Evolutionary conservation across 2,888 invertebrate genomes (phyloP).

Genomic region (Elysia crispata): DNA sequence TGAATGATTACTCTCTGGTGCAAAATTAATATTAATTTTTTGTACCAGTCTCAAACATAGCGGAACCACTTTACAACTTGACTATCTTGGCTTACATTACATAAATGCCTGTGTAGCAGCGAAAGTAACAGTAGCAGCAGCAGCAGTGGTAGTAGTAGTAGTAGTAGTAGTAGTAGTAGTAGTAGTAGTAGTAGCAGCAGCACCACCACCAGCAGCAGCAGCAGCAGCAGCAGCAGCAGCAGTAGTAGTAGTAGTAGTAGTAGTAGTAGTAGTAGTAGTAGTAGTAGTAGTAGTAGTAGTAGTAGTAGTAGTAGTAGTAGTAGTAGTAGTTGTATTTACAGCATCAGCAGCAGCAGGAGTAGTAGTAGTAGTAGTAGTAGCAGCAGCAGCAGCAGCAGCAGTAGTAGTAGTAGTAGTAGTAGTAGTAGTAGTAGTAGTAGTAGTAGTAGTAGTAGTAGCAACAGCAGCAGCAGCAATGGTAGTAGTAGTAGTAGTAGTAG

Average conservation of each 20-base stretch:
- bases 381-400: conserved; percentile 25
- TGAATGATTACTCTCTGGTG: too few species aligned
- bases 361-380: conserved; percentile 15
- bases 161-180: conserved; percentile 9
- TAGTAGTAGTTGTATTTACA: too few species aligned
- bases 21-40: too few species aligned
- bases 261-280: conserved; percentile 9
- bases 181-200: conserved; percentile 1
- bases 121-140: background rate
- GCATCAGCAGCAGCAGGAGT: too few species aligned
- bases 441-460: conserved; percentile 17
- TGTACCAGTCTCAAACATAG: too few species aligned
- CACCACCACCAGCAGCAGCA: background rate
- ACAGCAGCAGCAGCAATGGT: conserved; percentile 30
- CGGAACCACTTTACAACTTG: too few species aligned
- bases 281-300: conserved; percentile 9
- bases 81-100: too few species aligned
- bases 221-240: background rate
- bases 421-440: conserved; percentile 23
- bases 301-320: conserved; percentile 9
- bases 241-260: conserved; percentile 9
- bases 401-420: conserved; percentile 36
- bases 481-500: conserved; percentile 13
- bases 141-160: background rate
- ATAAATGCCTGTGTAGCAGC: background rate